These are phyloP conservation scores for Neoniphon sammara DNA, from an alignment of 2,797 vertebrate species.

Conservation along the genomic window DNA sequence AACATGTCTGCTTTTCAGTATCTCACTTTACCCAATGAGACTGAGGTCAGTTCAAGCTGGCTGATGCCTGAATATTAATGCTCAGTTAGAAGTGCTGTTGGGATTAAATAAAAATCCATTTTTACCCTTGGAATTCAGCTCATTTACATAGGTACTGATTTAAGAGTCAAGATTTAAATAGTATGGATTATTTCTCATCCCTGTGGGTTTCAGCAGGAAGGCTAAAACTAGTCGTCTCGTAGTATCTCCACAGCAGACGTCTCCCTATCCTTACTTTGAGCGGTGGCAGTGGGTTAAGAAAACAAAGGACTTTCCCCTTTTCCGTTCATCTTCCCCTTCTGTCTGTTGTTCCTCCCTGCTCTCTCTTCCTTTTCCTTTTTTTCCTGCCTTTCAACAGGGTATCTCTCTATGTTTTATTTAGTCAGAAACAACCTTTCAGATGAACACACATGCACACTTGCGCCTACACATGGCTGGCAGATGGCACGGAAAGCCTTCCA, in stretches of 20 bases:
- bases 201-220: slow-evolving; percentile 36
- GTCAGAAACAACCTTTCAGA: slow-evolving; percentile 56
- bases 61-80: slow-evolving; percentile 62
- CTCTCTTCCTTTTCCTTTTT: slow-evolving; percentile 11
- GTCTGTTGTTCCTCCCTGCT: slow-evolving; percentile 3
- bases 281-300: slow-evolving; percentile 39
- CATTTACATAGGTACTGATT: slow-evolving; percentile 48
- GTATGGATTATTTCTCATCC: slow-evolving; percentile 52
- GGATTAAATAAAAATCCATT: slow-evolving; percentile 16
- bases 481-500: slow-evolving; percentile 56
- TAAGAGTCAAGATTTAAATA: slow-evolving; percentile 53
- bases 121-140: slow-evolving; percentile 16
- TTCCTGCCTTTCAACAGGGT: slow-evolving; percentile 17
- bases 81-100: slow-evolving; percentile 41
- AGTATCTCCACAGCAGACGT: slow-evolving; percentile 17
- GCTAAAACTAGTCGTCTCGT: slow-evolving; percentile 29
- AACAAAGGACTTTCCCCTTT: slow-evolving; percentile 14
- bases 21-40: slow-evolving; percentile 45
- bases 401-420: slow-evolving; percentile 21
- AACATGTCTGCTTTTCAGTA: slow-evolving; percentile 52
- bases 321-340: not conserved
- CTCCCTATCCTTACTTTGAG: slow-evolving; percentile 33
- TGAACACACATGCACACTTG: slow-evolving; percentile 29
- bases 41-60: slow-evolving; percentile 49
- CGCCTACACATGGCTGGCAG: slow-evolving; percentile 46